Conservation (phyloP, 1,140 invertebrate genomes). For the Thaumatotibia leucotreta region DNA sequence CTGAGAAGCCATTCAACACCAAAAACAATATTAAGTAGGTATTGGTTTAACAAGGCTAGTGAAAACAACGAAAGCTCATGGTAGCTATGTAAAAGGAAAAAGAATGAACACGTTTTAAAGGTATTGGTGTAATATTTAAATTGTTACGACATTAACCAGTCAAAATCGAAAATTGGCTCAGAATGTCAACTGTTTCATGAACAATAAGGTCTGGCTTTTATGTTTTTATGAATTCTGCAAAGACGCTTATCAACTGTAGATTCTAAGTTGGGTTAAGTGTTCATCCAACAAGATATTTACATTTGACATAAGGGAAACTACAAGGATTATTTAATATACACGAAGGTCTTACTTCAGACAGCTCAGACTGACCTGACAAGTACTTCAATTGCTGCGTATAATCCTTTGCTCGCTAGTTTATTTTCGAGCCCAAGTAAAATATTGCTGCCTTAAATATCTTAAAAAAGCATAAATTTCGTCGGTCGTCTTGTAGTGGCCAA, state of each 20-base stretch:
- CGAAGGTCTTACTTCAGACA: constrained; percentile 8
- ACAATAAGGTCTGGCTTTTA: too few relatives aligned
- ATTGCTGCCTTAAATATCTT: constrained; percentile 46
- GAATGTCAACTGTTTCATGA: too few relatives aligned
- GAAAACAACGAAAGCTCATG: background rate
- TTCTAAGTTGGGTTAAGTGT: background rate
- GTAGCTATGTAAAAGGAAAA: background rate
- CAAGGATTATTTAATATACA: background rate
- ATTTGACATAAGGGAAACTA: background rate
- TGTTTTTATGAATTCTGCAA: too few relatives aligned
- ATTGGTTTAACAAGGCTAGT: constrained; percentile 10
- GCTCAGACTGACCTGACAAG: constrained; percentile 23
- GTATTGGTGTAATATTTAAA: background rate
- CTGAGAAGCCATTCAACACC: constrained; percentile 3
- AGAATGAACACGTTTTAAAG: constrained; percentile 5
- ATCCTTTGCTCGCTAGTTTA: constrained; percentile 14
- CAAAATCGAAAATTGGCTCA: background rate
- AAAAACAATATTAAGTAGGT: constrained; percentile 6
- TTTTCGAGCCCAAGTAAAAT: constrained; percentile 56
- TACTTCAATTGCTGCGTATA: constrained; percentile 14
- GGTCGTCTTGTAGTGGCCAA: constrained; percentile 66
- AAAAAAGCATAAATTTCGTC: constrained; percentile 55
- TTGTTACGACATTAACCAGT: background rate
- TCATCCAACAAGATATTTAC: background rate
- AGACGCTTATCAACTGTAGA: too few relatives aligned